Evolutionary conservation across 2,797 vertebrate genomes (phyloP).

Genomic region (Limosa lapponica): DNA sequence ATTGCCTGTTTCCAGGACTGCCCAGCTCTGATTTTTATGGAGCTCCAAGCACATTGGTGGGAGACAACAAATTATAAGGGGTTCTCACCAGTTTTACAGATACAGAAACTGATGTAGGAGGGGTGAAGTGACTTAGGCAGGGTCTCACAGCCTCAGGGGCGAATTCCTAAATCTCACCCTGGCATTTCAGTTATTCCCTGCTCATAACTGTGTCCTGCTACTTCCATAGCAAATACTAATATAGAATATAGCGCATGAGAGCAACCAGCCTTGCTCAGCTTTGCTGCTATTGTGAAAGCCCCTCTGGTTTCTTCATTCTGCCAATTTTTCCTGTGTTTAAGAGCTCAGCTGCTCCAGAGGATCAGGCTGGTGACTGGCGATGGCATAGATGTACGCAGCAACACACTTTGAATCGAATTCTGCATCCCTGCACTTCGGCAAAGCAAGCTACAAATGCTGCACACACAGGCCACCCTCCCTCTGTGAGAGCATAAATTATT

Average conservation of each 20-base stretch:
- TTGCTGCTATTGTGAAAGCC: background rate
- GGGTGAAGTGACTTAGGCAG: background rate
- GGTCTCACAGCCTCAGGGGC: background rate
- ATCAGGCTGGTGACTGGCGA: background rate
- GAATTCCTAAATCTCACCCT: background rate
- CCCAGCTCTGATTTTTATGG: background rate
- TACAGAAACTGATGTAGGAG: background rate
- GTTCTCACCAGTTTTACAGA: background rate
- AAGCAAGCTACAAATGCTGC: background rate
- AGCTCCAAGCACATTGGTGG: background rate
- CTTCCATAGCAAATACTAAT: background rate
- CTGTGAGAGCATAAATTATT: background rate
- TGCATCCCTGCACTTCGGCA: background rate
- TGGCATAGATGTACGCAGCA: background rate
- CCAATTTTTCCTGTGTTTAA: background rate
- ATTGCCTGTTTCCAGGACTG: background rate
- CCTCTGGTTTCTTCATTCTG: background rate
- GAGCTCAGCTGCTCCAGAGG: background rate
- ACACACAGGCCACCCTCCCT: background rate
- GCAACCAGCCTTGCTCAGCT: background rate
- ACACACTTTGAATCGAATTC: background rate
- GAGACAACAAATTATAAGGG: background rate
- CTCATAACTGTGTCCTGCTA: background rate
- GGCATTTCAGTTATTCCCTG: background rate
- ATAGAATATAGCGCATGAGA: background rate